Percentiles rank a stretch among this genome's conserved stretches.
Evolutionary conservation across 2,113 vertebrate genomes (phyloP).

Genomic region (Sus scrofa): T2T-Sscrofa CM000817.6:17570001-17570500

Average conservation of each 20-base stretch:
- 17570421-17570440: neutral
- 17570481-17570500: neutral
- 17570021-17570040: neutral
- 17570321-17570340: neutral
- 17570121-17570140: neutral
- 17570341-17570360: neutral
- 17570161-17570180: neutral
- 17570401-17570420: neutral
- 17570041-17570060: neutral
- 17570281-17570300: neutral
- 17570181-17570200: neutral
- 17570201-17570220: neutral
- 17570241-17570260: neutral
- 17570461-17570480: constrained; percentile 19
- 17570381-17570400: neutral
- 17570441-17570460: constrained; percentile 30
- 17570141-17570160: neutral
- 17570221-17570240: neutral
- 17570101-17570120: neutral
- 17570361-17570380: neutral
- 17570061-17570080: neutral
- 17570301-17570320: neutral
- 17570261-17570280: neutral
- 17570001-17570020: neutral
- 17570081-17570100: neutral